Evolutionary conservation across 2,113 vertebrate species (phyloP).

Genomic region (Burhinus bistriatus): DNA sequence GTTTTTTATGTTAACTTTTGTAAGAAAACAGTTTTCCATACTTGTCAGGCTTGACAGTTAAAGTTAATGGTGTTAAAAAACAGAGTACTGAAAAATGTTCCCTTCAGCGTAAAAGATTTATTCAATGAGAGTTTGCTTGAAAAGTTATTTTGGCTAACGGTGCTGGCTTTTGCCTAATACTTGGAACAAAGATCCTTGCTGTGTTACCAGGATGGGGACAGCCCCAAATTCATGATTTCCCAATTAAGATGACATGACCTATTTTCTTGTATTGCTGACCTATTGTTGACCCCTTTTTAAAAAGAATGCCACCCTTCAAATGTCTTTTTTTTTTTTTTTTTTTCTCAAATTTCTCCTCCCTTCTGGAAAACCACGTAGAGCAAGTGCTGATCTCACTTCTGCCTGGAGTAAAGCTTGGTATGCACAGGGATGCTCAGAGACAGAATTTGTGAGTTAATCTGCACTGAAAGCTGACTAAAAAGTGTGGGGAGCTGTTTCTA

Average conservation of each 20-base stretch:
- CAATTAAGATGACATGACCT: slow-evolving; percentile 6
- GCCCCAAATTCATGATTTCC: not conserved
- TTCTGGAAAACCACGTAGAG: not conserved
- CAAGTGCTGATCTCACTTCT: not conserved
- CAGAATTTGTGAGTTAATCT: not conserved
- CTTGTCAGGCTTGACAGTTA: slow-evolving; percentile 66
- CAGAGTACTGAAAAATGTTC: slow-evolving; percentile 60
- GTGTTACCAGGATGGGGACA: not conserved
- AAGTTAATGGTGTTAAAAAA: slow-evolving; percentile 65
- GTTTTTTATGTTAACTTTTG: slow-evolving; percentile 54
- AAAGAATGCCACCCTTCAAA: not conserved
- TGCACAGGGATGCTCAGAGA: not conserved
- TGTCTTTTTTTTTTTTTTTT: not conserved
- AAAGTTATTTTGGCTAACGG: slow-evolving; percentile 32
- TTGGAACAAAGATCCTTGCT: slow-evolving; percentile 43
- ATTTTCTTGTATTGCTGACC: slow-evolving; percentile 21
- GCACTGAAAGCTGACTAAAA: not conserved
- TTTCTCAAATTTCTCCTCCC: accelerated
- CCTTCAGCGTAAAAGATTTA: slow-evolving; percentile 44
- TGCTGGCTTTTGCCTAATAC: not conserved
- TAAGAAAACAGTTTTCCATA: slow-evolving; percentile 61
- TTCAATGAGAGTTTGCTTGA: slow-evolving; percentile 35
- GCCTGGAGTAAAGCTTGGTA: not conserved
- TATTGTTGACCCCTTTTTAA: not conserved
- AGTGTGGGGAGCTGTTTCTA: not conserved